Percentiles rank a stretch among this genome's conserved stretches.
These are phyloP conservation scores for Oreochromis niloticus DNA, from an alignment of 2,113 vertebrate genomes.

Conservation along the genomic window DNA sequence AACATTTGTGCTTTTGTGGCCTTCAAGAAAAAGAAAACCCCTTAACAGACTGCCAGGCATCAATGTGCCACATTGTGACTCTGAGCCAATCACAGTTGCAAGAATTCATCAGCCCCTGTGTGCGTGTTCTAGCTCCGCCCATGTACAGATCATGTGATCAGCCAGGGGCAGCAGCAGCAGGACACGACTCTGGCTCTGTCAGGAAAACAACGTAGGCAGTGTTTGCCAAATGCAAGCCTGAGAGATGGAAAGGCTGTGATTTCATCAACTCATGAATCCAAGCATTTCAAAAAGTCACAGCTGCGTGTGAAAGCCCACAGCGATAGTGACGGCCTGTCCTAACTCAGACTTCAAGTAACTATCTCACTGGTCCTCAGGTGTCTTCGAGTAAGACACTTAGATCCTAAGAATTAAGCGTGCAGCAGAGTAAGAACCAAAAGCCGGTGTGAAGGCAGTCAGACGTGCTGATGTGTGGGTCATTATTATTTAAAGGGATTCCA, in stretches of 20 bases:
- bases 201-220: neutral
- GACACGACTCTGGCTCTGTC: neutral
- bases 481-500: neutral
- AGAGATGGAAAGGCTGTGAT: neutral
- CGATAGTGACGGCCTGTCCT: neutral
- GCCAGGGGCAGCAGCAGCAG: neutral
- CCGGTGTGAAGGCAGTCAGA: neutral
- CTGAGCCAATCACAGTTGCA: conserved; percentile 5
- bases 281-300: neutral
- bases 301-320: neutral
- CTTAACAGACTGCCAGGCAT: neutral
- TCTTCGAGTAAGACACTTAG: neutral
- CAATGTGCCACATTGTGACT: neutral
- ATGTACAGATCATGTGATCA: conserved; percentile 4
- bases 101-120: neutral
- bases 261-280: neutral
- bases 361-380: neutral
- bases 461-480: neutral
- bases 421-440: neutral
- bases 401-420: neutral
- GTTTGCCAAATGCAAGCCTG: neutral
- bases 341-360: neutral
- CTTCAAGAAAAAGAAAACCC: neutral
- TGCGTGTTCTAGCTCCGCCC: neutral
- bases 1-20: neutral